A percentile compares a stretch with the other conserved stretches of the same genome.
These are phyloP conservation scores for Enteromius paludinosus DNA, from an alignment of 2,797 vertebrate genomes.

Conservation along the genomic window DNA sequence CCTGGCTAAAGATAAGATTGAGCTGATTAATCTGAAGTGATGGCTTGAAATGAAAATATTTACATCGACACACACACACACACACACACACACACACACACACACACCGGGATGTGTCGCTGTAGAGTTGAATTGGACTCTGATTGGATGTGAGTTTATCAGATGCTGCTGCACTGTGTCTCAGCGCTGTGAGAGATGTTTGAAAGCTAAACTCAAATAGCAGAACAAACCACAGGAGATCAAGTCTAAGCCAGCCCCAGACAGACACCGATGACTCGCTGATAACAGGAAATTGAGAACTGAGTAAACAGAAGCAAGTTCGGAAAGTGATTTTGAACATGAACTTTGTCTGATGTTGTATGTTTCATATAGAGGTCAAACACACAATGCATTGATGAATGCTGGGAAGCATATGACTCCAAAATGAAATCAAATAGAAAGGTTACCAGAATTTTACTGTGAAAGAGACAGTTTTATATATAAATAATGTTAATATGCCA, in stretches of 20 bases:
- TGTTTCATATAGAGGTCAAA: not conserved
- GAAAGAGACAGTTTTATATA: not conserved
- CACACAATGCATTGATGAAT: not conserved
- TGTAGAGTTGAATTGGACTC: conserved; percentile 15
- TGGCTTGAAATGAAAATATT: not conserved
- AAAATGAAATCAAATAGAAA: not conserved
- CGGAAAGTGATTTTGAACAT: not conserved
- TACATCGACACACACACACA: not conserved
- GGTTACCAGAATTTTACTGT: not conserved
- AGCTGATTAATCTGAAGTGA: not conserved
- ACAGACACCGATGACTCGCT: not conserved
- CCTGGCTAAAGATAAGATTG: conserved; percentile 21
- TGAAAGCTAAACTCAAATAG: conserved; percentile 1
- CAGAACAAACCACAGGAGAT: not conserved
- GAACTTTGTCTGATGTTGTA: too few relatives aligned
- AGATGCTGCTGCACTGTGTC: conserved; percentile 43
- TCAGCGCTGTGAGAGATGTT: not conserved
- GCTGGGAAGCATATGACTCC: not conserved
- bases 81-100: not conserved
- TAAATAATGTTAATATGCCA: not conserved
- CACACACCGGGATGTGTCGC: not conserved
- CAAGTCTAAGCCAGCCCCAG: not conserved
- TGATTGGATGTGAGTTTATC: conserved; percentile 36
- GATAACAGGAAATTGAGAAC: not conserved
- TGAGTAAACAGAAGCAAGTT: not conserved